Base-by-base conservation (phyloP, 64 coral and sea anemone species). In the Catalaphyllia jardinei region DNA sequence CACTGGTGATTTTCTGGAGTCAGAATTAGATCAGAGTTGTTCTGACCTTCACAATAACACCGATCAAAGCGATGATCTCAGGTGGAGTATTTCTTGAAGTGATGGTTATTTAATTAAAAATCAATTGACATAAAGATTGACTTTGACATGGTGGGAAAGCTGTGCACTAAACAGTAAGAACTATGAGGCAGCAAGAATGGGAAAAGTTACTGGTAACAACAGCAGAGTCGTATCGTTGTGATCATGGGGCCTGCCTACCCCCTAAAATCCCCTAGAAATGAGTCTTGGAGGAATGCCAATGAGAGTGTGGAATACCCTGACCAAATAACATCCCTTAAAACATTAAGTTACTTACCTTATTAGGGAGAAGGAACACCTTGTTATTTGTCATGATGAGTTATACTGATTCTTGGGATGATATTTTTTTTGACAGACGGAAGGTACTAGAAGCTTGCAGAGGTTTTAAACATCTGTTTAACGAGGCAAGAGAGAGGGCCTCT, bases 381-480 rank as follows among this genome's bases (percentile, higher is more conserved):
- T 27, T 69, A 8, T 67, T 22, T 27, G 10, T 10, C 10, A 27
- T 69, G 4, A 5, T n/a, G n/a, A n/a, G 22, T 69, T 69, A 27
- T 28, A 27, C n/a, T 27, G 1, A 65, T 7, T 64, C 19, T 27
- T 29, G 65, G 9, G 8, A 28, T n/a, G 18, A 67, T 38, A 35
- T 85, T 61, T 57, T 17, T 78, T 46, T 28, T 71, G 4, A 67
- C 80, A 99, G 97, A 67, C 77, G 88, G 33, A 99, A 99, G 31
- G 91, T 99, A 74, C 88, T 99, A 7, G 93, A 95, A 80, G 80
- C 94, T 33, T 99, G 97, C 51, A 88, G 97, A 91, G 87, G 91
- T 61, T 88, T 99, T 30, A 99, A 99, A 86, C 88, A 89, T 10
- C 52, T 99, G 19, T 99, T 99, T 19, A 95, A 99, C 67, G 97